These are phyloP conservation scores for Dicerorhinus sumatrensis DNA, from an alignment of 2,113 vertebrate genomes.

Conservation along the genomic window DNA sequence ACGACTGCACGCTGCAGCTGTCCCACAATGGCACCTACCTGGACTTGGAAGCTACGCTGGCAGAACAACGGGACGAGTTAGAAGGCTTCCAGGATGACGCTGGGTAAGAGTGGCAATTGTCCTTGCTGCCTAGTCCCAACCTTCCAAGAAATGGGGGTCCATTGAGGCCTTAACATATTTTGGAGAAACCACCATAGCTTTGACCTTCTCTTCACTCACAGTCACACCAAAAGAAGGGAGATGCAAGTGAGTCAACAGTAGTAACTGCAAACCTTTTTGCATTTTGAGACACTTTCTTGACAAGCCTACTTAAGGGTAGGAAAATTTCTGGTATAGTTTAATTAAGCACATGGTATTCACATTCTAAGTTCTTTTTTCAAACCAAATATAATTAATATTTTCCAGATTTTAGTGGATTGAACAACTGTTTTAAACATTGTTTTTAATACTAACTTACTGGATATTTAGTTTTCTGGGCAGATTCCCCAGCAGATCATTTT, in stretches of 20 bases:
- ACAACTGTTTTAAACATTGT: not conserved
- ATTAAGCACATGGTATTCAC: not conserved
- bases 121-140: not conserved
- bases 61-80: conserved; percentile 96
- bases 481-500: not conserved
- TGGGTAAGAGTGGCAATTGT: conserved; percentile 91
- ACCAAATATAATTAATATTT: conserved; percentile 34
- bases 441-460: not conserved
- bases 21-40: conserved; percentile 97
- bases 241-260: not conserved
- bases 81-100: conserved; percentile 97
- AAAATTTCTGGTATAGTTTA: conserved; percentile 25
- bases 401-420: conserved; percentile 38
- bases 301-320: not conserved
- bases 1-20: conserved; percentile 96
- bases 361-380: conserved; percentile 14
- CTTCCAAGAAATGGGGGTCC: accelerated
- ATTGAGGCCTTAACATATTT: not conserved
- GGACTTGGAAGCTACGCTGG: conserved; percentile 97
- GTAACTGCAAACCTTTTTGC: not conserved
- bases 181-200: not conserved
- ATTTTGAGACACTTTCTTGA: conserved; percentile 14
- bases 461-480: conserved; percentile 48
- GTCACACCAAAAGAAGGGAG: not conserved
- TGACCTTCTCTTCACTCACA: not conserved